Conservation (phyloP, 2,888 invertebrate genomes). For the Eristalinus aeneus region DNA sequence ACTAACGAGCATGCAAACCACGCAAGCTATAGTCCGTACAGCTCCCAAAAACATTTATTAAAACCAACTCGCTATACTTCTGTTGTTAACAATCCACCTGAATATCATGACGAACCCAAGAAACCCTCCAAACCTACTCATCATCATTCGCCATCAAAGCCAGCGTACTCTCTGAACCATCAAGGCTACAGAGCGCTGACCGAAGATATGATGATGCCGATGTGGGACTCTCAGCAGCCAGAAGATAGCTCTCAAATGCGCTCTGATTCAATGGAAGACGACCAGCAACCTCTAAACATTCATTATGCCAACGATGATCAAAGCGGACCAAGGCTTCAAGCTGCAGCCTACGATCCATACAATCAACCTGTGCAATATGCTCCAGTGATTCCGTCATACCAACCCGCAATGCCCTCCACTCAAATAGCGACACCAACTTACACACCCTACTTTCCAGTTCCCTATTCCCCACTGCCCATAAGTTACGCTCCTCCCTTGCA, state of each 20-base stretch:
- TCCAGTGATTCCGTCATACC: background rate
- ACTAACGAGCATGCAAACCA: slow-evolving; percentile 17
- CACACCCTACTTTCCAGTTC: background rate
- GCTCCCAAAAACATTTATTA: slow-evolving; percentile 20
- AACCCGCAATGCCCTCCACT: background rate
- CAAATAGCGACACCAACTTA: background rate
- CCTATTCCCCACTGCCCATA: background rate
- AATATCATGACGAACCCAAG: background rate
- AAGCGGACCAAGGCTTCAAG: slow-evolving; percentile 26
- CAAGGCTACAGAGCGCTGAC: slow-evolving; percentile 32
- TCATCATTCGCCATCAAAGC: background rate
- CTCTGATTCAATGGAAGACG: slow-evolving; percentile 11
- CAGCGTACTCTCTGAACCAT: slow-evolving; percentile 15
- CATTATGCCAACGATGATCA: slow-evolving; percentile 15
- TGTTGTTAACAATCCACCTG: slow-evolving; percentile 20
- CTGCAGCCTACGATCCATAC: slow-evolving; percentile 67
- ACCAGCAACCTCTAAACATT: slow-evolving; percentile 24
- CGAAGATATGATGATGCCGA: slow-evolving; percentile 35
- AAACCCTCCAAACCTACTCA: background rate
- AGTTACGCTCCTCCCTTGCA: slow-evolving; percentile 63
- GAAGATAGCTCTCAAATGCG: slow-evolving; percentile 34
- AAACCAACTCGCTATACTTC: slow-evolving; percentile 4
- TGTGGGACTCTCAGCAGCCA: slow-evolving; percentile 37
- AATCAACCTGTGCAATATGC: background rate
- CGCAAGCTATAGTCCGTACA: background rate